phyloP scores from a whole-genome alignment of 2,797 vertebrate species.

The Philypnodon macrostomus region DNA sequence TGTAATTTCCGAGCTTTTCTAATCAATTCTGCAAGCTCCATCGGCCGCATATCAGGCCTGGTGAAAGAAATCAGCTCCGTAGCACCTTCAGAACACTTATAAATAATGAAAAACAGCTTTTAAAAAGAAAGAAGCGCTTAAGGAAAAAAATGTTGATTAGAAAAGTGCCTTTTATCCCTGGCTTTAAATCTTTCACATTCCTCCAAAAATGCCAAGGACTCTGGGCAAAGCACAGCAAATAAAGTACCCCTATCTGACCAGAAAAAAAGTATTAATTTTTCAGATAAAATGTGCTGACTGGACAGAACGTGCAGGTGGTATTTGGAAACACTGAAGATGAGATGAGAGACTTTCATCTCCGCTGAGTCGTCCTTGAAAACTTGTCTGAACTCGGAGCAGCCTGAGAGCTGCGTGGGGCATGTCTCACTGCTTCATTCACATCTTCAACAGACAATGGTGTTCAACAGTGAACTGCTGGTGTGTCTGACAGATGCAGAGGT shows the following conservation, averaged over 20 bases:
- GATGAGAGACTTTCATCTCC: constrained; percentile 73
- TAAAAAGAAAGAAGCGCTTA: constrained; percentile 87
- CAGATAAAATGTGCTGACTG: constrained; percentile 77
- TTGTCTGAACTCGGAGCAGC: constrained; percentile 54
- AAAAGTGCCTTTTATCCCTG: constrained; percentile 87
- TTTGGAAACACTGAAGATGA: constrained; percentile 68
- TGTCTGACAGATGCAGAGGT: constrained; percentile 19
- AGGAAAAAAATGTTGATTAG: constrained; percentile 85
- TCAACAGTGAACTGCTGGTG: constrained; percentile 17
- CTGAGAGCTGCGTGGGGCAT: constrained; percentile 31
- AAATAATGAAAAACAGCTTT: constrained; percentile 99
- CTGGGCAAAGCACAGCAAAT: constrained; percentile 66
- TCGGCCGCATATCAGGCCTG: constrained; percentile 87
- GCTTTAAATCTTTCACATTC: constrained; percentile 75
- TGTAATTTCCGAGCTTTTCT: constrained; percentile 97
- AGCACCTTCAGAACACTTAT: constrained; percentile 95
- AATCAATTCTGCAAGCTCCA: constrained; percentile 98
- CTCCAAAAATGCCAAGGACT: constrained; percentile 74
- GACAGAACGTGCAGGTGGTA: constrained; percentile 70
- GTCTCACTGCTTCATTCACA: constrained; percentile 36
- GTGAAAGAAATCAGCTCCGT: constrained; percentile 92
- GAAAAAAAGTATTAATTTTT: constrained; percentile 70
- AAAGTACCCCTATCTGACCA: constrained; percentile 65
- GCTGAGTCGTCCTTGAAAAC: constrained; percentile 72
- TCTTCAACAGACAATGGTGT: background rate